phyloP scores from a whole-genome alignment of 2,888 invertebrate genomes.

The Hemithea aestivaria region DNA sequence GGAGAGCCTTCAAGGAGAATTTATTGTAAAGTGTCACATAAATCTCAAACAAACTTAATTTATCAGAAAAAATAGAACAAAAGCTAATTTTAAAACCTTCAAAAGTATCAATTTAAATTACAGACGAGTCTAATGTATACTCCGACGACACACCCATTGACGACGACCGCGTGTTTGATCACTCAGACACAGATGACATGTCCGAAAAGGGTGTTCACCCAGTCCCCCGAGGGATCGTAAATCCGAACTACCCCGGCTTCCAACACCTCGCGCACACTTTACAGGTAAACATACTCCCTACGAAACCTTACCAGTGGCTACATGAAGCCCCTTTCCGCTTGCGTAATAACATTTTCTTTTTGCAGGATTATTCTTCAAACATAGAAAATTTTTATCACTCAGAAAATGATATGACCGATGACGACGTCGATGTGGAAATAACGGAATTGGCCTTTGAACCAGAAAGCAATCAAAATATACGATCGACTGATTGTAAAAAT shows the following conservation, averaged over 20 bases:
- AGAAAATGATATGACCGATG: conserved; percentile 76
- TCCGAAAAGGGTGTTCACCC: conserved; percentile 58
- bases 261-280: conserved; percentile 88
- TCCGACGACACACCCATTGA: conserved; percentile 64
- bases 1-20: too few species aligned
- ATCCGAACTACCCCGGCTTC: conserved; percentile 91
- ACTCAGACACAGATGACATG: conserved; percentile 78
- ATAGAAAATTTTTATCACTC: conserved; percentile 71
- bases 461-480: conserved; percentile 40
- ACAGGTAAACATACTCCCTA: conserved; percentile 57
- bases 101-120: background rate
- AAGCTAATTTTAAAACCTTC: too few species aligned
- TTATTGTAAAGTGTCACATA: too few species aligned
- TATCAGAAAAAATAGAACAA: too few species aligned
- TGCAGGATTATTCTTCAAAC: conserved; percentile 70
- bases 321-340: conserved; percentile 12
- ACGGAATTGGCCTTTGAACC: conserved; percentile 49
- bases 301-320: conserved; percentile 42
- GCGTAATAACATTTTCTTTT: conserved; percentile 40
- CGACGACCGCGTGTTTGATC: conserved; percentile 76
- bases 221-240: conserved; percentile 85
- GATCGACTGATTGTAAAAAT: conserved; percentile 41
- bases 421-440: conserved; percentile 68
- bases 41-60: too few species aligned
- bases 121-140: conserved; percentile 51